phyloP scores from a whole-genome alignment of 1,140 invertebrate genomes.

The Drosophila insularis region DNA sequence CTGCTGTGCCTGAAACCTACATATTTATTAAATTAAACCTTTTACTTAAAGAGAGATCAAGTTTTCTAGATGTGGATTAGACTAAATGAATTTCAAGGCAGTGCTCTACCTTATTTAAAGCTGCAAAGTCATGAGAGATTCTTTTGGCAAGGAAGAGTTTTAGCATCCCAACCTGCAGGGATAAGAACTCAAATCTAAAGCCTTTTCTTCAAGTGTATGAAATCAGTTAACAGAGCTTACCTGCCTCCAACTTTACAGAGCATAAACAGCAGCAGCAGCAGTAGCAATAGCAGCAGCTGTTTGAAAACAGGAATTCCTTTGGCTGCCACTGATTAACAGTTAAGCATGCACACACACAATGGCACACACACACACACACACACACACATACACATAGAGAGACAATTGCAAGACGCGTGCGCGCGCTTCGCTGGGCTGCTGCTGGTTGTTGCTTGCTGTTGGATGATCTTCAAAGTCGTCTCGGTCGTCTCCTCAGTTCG shows the following conservation, averaged over 20 bases:
- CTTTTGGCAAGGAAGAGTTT: too few relatives aligned
- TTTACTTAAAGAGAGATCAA: too few relatives aligned
- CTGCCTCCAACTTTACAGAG: conserved; percentile 29
- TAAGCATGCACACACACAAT: conserved; percentile 44
- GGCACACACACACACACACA: conserved; percentile 23
- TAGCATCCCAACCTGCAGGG: too few relatives aligned
- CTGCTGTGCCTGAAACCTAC: too few relatives aligned
- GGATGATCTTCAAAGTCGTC: conserved; percentile 74
- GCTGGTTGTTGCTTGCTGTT: conserved; percentile 27
- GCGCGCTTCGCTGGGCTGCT: conserved; percentile 60
- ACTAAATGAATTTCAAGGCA: too few relatives aligned
- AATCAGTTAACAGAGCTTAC: conserved; percentile 20
- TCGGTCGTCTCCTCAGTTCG: conserved; percentile 62
- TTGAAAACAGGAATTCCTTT: conserved; percentile 49
- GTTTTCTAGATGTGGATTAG: too few relatives aligned
- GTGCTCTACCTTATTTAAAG: too few relatives aligned
- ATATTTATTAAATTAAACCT: too few relatives aligned
- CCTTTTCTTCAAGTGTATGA: conserved; percentile 4
- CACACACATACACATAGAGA: conserved; percentile 16
- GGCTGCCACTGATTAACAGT: conserved; percentile 45
- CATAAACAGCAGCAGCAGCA: not conserved
- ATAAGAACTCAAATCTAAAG: not conserved
- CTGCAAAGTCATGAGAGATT: too few relatives aligned
- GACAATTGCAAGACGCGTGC: conserved; percentile 55
- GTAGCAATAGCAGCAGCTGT: conserved; percentile 39